Conservation (phyloP, 1,140 invertebrate species). For the Calephelis nemesis region DNA sequence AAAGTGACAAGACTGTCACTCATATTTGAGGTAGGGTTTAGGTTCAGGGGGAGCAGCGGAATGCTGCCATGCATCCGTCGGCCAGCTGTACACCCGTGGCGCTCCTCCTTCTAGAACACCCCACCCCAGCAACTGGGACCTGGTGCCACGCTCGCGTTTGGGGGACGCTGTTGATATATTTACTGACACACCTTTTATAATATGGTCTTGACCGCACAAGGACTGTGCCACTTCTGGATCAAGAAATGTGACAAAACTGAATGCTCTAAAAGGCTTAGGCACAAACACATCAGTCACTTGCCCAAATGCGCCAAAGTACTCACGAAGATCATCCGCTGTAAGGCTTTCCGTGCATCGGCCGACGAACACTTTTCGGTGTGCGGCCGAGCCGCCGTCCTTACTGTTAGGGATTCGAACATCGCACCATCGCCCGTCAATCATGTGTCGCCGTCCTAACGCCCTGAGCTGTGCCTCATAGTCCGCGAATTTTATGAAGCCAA, state of each 20-base stretch:
- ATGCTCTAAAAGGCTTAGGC: constrained; percentile 95
- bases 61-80: constrained; percentile 54
- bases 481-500: constrained; percentile 90
- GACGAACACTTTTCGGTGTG: constrained; percentile 97
- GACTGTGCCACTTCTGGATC: constrained; percentile 96
- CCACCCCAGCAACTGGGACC: constrained; percentile 56
- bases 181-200: constrained; percentile 96
- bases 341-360: constrained; percentile 96
- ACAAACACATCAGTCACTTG: constrained; percentile 98
- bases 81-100: constrained; percentile 60
- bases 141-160: constrained; percentile 80
- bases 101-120: constrained; percentile 50
- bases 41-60: constrained; percentile 42
- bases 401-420: constrained; percentile 89
- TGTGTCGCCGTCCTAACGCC: constrained; percentile 84
- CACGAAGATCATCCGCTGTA: constrained; percentile 91
- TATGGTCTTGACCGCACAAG: constrained; percentile 97
- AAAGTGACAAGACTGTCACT: constrained; percentile 46
- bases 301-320: constrained; percentile 97
- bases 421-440: constrained; percentile 90
- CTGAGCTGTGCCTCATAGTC: constrained; percentile 84
- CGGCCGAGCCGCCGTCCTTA: constrained; percentile 89
- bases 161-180: constrained; percentile 97
- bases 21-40: constrained; percentile 73
- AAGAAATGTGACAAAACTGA: constrained; percentile 97